Conservation (phyloP, 2,797 vertebrate species). For the Labeo calbasu region DNA sequence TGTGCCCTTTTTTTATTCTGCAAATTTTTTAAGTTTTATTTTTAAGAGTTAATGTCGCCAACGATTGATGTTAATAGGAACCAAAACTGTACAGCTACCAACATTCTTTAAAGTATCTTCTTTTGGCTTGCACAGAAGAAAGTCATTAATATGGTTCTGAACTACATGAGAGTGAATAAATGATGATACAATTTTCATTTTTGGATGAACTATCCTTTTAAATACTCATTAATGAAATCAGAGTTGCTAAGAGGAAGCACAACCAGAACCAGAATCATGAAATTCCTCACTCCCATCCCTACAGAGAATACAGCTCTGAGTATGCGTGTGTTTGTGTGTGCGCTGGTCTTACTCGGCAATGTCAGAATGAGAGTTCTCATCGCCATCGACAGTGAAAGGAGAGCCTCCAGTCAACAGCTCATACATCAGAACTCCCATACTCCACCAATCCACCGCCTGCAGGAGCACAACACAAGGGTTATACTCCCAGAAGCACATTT, state of each 20-base stretch:
- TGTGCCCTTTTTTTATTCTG: too few relatives aligned
- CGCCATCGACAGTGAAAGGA: conserved; percentile 96
- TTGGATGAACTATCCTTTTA: background rate
- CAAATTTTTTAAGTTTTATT: too few relatives aligned
- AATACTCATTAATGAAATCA: background rate
- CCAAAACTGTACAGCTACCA: background rate
- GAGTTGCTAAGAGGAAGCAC: background rate
- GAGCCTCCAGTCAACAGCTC: conserved; percentile 96
- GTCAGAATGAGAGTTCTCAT: conserved; percentile 96
- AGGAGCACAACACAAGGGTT: conserved; percentile 42
- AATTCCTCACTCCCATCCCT: background rate
- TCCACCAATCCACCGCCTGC: conserved; percentile 99
- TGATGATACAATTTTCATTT: background rate
- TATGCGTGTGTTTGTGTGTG: conserved; percentile 4
- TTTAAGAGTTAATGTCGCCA: too few relatives aligned
- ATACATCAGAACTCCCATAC: conserved; percentile 96
- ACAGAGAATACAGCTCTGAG: background rate
- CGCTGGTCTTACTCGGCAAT: conserved; percentile 88
- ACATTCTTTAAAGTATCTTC: conserved; percentile 4
- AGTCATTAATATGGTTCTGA: background rate
- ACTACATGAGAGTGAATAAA: background rate
- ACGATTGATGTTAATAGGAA: background rate
- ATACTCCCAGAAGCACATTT: background rate
- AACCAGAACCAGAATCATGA: background rate
- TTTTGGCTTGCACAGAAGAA: background rate